A percentile compares a stretch with the other conserved stretches of the same genome.
phyloP scores from a whole-genome alignment of 2,113 vertebrate species.

The Zosterops lateralis region DNA sequence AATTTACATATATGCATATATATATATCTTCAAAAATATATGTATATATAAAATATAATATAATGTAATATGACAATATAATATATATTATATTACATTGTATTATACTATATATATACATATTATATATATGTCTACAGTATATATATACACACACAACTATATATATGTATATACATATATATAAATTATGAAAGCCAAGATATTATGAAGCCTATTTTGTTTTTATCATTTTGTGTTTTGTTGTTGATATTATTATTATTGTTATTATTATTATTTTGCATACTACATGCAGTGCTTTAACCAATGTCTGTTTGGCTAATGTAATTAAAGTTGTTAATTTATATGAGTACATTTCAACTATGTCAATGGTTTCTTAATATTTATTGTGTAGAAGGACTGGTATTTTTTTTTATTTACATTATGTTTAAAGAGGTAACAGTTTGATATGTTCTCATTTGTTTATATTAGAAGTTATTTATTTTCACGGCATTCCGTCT shows the following conservation, averaged over 20 bases:
- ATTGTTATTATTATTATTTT: conserved; percentile 71
- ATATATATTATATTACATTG: neutral
- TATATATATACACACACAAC: conserved; percentile 73
- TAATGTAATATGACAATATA: neutral
- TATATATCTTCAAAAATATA: conserved; percentile 60
- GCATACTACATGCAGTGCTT: conserved; percentile 82
- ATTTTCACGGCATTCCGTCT: conserved; percentile 84
- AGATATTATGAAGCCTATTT: conserved; percentile 80
- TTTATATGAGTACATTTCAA: conserved; percentile 89
- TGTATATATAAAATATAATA: conserved; percentile 71
- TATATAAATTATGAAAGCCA: conserved; percentile 80
- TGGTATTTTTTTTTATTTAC: conserved; percentile 87
- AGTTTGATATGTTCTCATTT: conserved; percentile 85
- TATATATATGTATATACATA: conserved; percentile 74
- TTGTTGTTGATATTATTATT: conserved; percentile 77
- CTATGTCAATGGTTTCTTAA: conserved; percentile 87
- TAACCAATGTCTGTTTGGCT: conserved; percentile 84
- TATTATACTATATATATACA: conserved; percentile 43
- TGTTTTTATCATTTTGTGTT: conserved; percentile 75
- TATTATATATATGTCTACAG: conserved; percentile 73
- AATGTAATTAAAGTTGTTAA: conserved; percentile 90
- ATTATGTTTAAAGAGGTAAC: conserved; percentile 86
- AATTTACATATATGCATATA: conserved; percentile 61
- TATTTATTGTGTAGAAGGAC: conserved; percentile 89
- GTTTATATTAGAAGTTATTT: conserved; percentile 89